Base-by-base conservation (phyloP, 2,797 vertebrate species). In the Okamejei kenojei region DNA sequence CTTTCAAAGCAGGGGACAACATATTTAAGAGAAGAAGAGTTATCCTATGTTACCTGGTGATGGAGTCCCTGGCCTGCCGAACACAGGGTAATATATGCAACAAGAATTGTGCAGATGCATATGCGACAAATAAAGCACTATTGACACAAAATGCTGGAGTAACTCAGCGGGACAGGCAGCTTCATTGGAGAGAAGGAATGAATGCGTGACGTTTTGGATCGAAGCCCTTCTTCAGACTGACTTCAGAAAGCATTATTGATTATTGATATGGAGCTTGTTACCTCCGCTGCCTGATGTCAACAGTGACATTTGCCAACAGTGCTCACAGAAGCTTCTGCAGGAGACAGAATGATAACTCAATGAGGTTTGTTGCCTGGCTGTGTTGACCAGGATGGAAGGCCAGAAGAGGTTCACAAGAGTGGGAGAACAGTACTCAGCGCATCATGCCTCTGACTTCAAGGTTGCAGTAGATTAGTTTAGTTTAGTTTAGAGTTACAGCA, bases 331-430 rank as follows among this genome's bases (percentile, higher is more conserved):
- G 68, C 65, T 45, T 32, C 65, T 91, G 32, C 38, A 73, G 88
- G 65, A 91, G 65, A 23, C 68, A 91, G 68, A 91, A 73, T 73
- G 21, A 73, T 35, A n/a, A 45, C 88, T 73, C 68, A 65, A 91
- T 11, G 10, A 11, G 68, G 32, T 91, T 91, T 32, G 32, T 73
- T 90, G 68, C 71, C 73, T 91, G 38, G 38, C 38, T 38, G 88
- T 45, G 38, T 32, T 71, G 68, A 45, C 21, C 29, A 68, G 65
- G 10, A 29, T 29, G n/a, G 17, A 79, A 78, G 76, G n/a, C n/a
- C n/a, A 32, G 77, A 35, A 54, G 45, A 6, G n/a, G 61, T 23
- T 84, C 45, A 54, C 45, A 6, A 54, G 45, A 54, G 45, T 54
- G 45, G 45, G 45, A 79, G 77, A 77, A n/a, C 21, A 26, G 23